Percentiles rank a stretch among this genome's conserved stretches.
Conservation (phyloP, 2,888 invertebrate genomes). For the Euzophera pinguis region DNA sequence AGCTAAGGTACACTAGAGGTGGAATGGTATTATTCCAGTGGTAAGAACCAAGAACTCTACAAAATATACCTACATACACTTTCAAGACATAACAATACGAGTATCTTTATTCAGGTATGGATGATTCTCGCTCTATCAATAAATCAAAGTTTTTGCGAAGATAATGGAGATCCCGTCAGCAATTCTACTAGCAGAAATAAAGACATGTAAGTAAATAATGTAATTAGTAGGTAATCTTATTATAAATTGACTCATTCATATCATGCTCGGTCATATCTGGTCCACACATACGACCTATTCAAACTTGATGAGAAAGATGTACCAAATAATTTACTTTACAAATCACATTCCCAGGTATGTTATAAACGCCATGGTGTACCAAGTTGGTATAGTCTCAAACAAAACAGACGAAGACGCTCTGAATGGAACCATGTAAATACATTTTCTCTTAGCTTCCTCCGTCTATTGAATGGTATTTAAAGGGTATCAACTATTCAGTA, state of each 20-base stretch:
- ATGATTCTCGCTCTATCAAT: neutral
- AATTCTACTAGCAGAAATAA: conserved; percentile 37
- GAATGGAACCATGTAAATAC: conserved; percentile 39
- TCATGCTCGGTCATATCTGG: too few relatives aligned
- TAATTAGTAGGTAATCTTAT: too few relatives aligned
- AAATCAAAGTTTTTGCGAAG: neutral
- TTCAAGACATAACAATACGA: too few relatives aligned
- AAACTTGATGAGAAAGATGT: too few relatives aligned
- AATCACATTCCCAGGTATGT: conserved; percentile 45
- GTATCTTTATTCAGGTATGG: neutral
- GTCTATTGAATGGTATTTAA: too few relatives aligned
- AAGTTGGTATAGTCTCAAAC: conserved; percentile 67
- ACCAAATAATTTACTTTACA: neutral
- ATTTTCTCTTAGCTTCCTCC: conserved; percentile 5
- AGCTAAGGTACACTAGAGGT: too few relatives aligned
- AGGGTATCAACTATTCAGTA: too few relatives aligned
- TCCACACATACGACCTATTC: too few relatives aligned
- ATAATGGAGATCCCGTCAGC: conserved; percentile 5
- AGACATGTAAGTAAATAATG: conserved; percentile 38
- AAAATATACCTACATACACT: too few relatives aligned
- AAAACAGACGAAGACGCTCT: conserved; percentile 43
- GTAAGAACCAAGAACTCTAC: too few relatives aligned
- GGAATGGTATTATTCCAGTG: too few relatives aligned
- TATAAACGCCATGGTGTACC: conserved; percentile 63
- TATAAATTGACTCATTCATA: too few relatives aligned